Base-by-base conservation (phyloP, 2,888 invertebrate species). In the Tetragonisca angustula region DNA sequence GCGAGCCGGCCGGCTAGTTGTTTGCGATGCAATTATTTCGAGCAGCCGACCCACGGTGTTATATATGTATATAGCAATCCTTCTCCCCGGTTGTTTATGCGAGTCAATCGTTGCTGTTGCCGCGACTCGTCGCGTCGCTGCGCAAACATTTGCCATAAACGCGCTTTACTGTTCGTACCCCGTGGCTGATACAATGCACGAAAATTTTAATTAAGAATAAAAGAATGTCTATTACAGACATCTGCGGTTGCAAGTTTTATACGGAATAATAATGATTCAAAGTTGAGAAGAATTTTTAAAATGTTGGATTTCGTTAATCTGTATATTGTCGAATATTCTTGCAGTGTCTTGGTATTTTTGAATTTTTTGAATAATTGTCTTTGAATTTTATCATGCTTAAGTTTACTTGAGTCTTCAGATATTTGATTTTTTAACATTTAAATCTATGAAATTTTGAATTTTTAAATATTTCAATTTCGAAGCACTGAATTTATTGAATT, bases 11-110 rank as follows among this genome's bases (percentile, higher is more conserved):
- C 43, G 24, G n/a, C 50, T 61, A 75, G 49, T 79, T 89, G 85
- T 91, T 91, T 90, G 88, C 84, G 70, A 65, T 88, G 85, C 88
- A 87, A 91, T 91, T 91, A 90, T 89, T 88, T 89, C 83, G 85
- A 90, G 79, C 81, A 83, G 87, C 68, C 85, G 79, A 74, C 72
- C 56, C 43, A 69, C 79, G 73, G 79, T 73, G 78, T 85, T 85
- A 43, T 43, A 43, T 43, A 43, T 11, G 43, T 43, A 43, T 43
- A 43, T 9, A 67, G 80, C 85, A 85, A 88, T 87, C 87, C 84
- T 76, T 78, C 74, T 73, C 67, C 77, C 3, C 68, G 71, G 76
- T 76, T 91, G 89, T 91, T 91, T 90, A 89, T 86, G 90, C 88
- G 87, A 91, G 88, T 90, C 90, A 90, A 91, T 91, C 90, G 88